Percentiles rank a stretch among this genome's conserved stretches.
Evolutionary conservation across 2,797 vertebrate species (phyloP).

Genomic region (Pseudochromis fuscus): DNA sequence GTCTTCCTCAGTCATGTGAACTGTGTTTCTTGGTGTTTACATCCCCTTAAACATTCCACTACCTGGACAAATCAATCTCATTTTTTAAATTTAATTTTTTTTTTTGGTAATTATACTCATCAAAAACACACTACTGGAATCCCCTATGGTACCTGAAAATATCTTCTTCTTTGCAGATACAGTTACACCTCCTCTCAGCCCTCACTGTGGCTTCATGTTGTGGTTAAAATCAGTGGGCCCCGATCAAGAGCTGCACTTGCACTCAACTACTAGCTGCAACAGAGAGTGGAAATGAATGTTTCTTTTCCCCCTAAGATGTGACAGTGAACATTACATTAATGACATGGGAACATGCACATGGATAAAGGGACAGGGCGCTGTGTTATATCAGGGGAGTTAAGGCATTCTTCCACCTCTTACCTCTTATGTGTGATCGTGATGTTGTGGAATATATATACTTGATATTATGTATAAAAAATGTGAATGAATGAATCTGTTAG

Average conservation of each 20-base stretch:
- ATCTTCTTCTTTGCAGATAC: slow-evolving; percentile 2
- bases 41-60: slow-evolving; percentile 70
- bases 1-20: slow-evolving; percentile 53
- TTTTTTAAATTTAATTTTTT: slow-evolving; percentile 19
- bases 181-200: slow-evolving; percentile 16
- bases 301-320: slow-evolving; percentile 19
- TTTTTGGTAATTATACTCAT: slow-evolving; percentile 27
- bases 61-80: slow-evolving; percentile 38
- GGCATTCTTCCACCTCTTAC: slow-evolving; percentile 69
- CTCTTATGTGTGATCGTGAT: slow-evolving; percentile 73
- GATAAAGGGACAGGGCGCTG: slow-evolving; percentile 62
- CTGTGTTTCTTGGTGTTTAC: slow-evolving; percentile 61
- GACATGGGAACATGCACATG: slow-evolving; percentile 37
- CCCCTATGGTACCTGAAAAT: not conserved
- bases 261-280: slow-evolving; percentile 38
- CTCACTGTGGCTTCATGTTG: slow-evolving; percentile 10
- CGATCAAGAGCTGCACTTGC: slow-evolving; percentile 40
- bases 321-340: slow-evolving; percentile 19
- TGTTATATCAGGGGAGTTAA: slow-evolving; percentile 45
- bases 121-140: slow-evolving; percentile 23
- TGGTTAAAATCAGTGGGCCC: slow-evolving; percentile 38
- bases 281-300: slow-evolving; percentile 31
- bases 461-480: slow-evolving; percentile 67
- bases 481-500: slow-evolving; percentile 64
- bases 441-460: slow-evolving; percentile 70